phyloP scores from a whole-genome alignment of 2,888 invertebrate species.

The Danaus chrysippus region DNA sequence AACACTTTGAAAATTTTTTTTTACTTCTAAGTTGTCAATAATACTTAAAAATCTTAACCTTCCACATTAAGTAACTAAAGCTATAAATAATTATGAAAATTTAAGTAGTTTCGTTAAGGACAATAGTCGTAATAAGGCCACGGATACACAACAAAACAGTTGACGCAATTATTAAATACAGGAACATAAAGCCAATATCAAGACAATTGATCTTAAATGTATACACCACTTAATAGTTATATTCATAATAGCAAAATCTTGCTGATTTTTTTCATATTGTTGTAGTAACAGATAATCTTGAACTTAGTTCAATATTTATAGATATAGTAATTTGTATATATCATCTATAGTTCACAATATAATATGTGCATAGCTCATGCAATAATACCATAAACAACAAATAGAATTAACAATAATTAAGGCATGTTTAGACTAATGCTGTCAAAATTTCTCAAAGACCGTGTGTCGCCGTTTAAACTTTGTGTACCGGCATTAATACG shows the following conservation, averaged over 20 bases:
- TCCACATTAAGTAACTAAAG: too few species aligned
- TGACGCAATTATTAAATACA: constrained; percentile 11
- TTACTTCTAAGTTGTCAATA: too few species aligned
- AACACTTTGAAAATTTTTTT: too few species aligned
- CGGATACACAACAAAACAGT: not conserved
- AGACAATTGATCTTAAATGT: constrained; percentile 17
- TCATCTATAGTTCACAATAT: not conserved
- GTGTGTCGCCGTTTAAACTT: constrained; percentile 59
- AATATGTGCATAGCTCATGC: not conserved
- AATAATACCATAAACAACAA: not conserved
- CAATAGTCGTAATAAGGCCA: too few species aligned
- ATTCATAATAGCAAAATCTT: not conserved
- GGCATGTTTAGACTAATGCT: constrained; percentile 75
- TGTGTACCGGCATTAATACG: constrained; percentile 72
- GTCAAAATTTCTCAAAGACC: constrained; percentile 69
- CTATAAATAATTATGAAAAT: too few species aligned
- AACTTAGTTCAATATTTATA: not conserved
- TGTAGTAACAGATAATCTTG: not conserved
- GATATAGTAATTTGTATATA: not conserved
- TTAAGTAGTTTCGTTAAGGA: too few species aligned
- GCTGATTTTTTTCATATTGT: not conserved
- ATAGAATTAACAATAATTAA: constrained; percentile 30
- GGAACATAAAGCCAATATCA: constrained; percentile 23
- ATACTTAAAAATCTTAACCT: too few species aligned
- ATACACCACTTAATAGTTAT: constrained; percentile 1